Conservation (phyloP, 2,888 invertebrate genomes). For the Macrosiphum euphorbiae region DNA sequence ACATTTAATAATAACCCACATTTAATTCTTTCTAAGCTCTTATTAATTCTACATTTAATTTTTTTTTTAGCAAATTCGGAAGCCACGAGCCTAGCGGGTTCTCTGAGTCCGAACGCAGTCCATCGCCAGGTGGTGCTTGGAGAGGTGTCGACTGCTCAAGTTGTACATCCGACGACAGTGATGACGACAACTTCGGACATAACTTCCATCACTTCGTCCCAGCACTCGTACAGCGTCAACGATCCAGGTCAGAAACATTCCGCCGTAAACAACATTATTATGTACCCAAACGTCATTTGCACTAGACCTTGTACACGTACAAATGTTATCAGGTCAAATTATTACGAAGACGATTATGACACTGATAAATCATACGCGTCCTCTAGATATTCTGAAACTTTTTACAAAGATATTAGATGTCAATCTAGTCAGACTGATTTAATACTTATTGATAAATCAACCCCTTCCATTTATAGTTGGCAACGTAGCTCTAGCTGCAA, state of each 20-base stretch:
- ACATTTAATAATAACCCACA: not conserved
- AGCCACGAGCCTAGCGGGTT: conserved; percentile 71
- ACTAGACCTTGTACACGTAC: conserved; percentile 58
- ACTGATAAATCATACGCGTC: conserved; percentile 62
- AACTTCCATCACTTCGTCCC: conserved; percentile 72
- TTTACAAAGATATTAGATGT: conserved; percentile 61
- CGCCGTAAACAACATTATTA: conserved; percentile 67
- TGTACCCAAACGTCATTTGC: conserved; percentile 65
- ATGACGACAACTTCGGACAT: conserved; percentile 70
- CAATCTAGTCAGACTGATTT: conserved; percentile 64
- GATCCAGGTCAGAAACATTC: conserved; percentile 67
- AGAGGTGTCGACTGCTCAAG: conserved; percentile 63
- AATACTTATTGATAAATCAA: conserved; percentile 54
- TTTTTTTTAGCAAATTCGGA: conserved; percentile 66
- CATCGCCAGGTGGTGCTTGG: conserved; percentile 65
- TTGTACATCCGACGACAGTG: conserved; percentile 66
- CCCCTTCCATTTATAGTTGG: conserved; percentile 71
- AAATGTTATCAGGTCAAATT: conserved; percentile 60
- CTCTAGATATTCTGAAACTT: conserved; percentile 58
- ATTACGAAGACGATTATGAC: conserved; percentile 58
- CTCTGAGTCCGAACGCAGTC: conserved; percentile 69
- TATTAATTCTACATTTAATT: not conserved
- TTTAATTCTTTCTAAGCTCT: not conserved
- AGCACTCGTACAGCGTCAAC: conserved; percentile 71
- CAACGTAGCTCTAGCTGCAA: conserved; percentile 87